A percentile compares a stretch with the other conserved stretches of the same genome.
Evolutionary conservation across 2,797 vertebrate species (phyloP).

Genomic region (Scyliorhinus canicula): DNA sequence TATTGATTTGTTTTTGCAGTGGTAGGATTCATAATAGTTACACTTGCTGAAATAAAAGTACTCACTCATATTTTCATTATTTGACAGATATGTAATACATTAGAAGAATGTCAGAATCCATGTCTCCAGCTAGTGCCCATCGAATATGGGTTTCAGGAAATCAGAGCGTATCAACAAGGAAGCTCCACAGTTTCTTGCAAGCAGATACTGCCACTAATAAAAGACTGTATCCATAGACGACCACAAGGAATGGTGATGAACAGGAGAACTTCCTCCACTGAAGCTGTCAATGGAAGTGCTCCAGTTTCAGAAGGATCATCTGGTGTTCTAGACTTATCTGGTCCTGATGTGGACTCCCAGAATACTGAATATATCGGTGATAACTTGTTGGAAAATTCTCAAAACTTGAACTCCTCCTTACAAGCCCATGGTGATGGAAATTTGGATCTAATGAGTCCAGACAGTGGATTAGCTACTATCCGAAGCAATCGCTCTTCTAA

Average conservation of each 20-base stretch:
- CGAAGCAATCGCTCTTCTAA: slow-evolving; percentile 89
- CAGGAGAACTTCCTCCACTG: slow-evolving; percentile 86
- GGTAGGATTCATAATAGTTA: background rate
- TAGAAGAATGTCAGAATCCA: slow-evolving; percentile 75
- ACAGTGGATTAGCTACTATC: slow-evolving; percentile 85
- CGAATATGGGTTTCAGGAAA: slow-evolving; percentile 63
- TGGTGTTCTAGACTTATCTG: slow-evolving; percentile 82
- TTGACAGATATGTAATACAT: slow-evolving; percentile 77
- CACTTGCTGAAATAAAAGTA: background rate
- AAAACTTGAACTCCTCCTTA: slow-evolving; percentile 59
- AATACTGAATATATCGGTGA: slow-evolving; percentile 51
- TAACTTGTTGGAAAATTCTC: slow-evolving; percentile 68
- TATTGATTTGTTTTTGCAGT: background rate
- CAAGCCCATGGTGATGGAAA: slow-evolving; percentile 63
- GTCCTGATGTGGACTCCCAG: slow-evolving; percentile 76
- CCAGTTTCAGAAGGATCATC: slow-evolving; percentile 90
- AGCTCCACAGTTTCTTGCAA: slow-evolving; percentile 58
- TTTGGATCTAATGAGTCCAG: slow-evolving; percentile 79
- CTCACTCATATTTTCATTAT: background rate
- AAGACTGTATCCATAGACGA: slow-evolving; percentile 71
- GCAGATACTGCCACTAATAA: slow-evolving; percentile 69
- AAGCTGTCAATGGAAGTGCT: slow-evolving; percentile 86
- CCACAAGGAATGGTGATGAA: slow-evolving; percentile 71
- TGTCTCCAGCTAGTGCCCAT: slow-evolving; percentile 67
- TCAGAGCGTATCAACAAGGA: slow-evolving; percentile 74